These are phyloP conservation scores for Apocrypta bakeri DNA, from an alignment of 1,140 invertebrate genomes.

Conservation along the genomic window DNA sequence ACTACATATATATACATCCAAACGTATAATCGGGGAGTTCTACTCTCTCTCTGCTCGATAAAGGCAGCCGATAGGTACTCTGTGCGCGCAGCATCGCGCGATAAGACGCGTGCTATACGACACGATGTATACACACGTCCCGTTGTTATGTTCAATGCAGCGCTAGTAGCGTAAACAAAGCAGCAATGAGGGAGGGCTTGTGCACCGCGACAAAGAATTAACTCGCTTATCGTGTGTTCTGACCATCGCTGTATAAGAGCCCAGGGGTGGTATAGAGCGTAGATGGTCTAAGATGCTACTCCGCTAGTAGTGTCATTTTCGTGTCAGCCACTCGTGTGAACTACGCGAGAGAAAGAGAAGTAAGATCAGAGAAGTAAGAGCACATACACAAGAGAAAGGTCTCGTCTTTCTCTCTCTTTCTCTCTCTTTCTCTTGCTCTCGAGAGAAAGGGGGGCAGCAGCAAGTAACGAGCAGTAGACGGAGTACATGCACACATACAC, in stretches of 20 bases:
- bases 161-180: conserved; percentile 31
- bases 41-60: conserved; percentile 8
- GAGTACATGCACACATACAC: conserved; percentile 42
- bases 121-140: neutral
- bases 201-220: neutral
- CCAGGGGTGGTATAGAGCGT: neutral
- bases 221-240: conserved; percentile 1
- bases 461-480: neutral
- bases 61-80: neutral
- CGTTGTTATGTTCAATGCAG: neutral
- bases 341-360: neutral
- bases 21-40: neutral
- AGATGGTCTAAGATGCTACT: neutral
- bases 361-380: neutral
- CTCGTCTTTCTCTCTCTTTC: neutral
- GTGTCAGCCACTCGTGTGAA: neutral
- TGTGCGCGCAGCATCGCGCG: neutral
- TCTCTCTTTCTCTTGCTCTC: too few relatives aligned
- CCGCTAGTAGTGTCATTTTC: too few relatives aligned
- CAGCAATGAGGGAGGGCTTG: neutral
- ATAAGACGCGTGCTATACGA: conserved; percentile 6
- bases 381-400: conserved; percentile 1
- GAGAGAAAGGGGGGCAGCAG: neutral
- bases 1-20: neutral
- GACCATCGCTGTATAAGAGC: neutral